Evolutionary conservation across 53 echinoderm and acorn worm species (phyloP).

Genomic region (Arbacia lixula): DNA sequence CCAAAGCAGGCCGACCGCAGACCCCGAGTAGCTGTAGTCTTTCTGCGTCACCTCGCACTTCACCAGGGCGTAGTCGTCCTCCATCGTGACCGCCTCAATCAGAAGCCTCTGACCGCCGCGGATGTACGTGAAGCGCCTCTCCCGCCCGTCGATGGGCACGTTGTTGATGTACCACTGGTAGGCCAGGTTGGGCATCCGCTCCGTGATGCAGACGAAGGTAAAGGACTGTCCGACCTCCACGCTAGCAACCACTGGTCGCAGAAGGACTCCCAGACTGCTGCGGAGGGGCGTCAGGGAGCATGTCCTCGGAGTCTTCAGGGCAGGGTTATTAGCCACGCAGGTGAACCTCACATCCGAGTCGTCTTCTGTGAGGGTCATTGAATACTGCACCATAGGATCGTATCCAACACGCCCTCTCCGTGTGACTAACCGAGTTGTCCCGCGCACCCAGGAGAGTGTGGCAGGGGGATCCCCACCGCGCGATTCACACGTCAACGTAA

Average conservation of each 20-base stretch:
- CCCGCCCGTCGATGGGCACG: slow-evolving; percentile 56
- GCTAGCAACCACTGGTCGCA: slow-evolving; percentile 66
- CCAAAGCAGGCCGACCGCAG: slow-evolving; percentile 74
- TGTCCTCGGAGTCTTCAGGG: slow-evolving; percentile 67
- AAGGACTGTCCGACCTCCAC: slow-evolving; percentile 58
- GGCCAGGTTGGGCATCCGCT: slow-evolving; percentile 66
- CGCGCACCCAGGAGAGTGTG: slow-evolving; percentile 78
- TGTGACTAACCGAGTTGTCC: slow-evolving; percentile 45
- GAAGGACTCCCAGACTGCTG: slow-evolving; percentile 65
- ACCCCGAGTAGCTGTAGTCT: slow-evolving; percentile 49
- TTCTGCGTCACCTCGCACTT: slow-evolving; percentile 70
- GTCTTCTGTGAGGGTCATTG: slow-evolving; percentile 61
- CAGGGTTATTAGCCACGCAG: slow-evolving; percentile 77
- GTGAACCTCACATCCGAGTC: slow-evolving; percentile 77
- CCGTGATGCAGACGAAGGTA: slow-evolving; percentile 72
- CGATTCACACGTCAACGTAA: slow-evolving; percentile 87
- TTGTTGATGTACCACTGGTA: slow-evolving; percentile 83
- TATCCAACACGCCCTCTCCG: slow-evolving; percentile 45
- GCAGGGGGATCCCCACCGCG: slow-evolving; percentile 87
- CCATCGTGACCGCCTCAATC: slow-evolving; percentile 60
- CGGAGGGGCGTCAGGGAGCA: slow-evolving; percentile 85
- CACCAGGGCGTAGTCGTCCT: slow-evolving; percentile 71
- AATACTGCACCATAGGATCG: slow-evolving; percentile 48
- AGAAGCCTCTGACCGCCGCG: slow-evolving; percentile 64
- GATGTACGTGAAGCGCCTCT: slow-evolving; percentile 45